Evolutionary conservation across 2,888 invertebrate species (phyloP).

Genomic region (Neocrepidodera transversa): DNA sequence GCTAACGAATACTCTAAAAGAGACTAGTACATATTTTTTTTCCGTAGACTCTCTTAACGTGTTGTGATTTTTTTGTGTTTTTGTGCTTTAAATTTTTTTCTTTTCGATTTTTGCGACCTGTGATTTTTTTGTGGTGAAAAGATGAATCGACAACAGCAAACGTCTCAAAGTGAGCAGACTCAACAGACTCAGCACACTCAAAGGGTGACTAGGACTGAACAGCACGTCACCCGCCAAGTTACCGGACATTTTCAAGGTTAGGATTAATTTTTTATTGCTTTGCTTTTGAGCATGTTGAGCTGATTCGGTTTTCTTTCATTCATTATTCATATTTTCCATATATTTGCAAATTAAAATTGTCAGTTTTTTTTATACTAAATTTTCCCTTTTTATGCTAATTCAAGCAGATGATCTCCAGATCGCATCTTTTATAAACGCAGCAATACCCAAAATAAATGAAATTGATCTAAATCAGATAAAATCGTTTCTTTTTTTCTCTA

Average conservation of each 20-base stretch:
- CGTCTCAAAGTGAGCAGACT: conserved; percentile 58
- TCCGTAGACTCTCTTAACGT: conserved; percentile 47
- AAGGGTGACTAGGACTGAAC: conserved; percentile 75
- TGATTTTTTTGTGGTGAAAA: conserved; percentile 61
- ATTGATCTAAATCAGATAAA: no score
- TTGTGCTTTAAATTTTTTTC: conserved; percentile 44
- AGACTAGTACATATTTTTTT: conserved; percentile 50
- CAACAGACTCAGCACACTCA: conserved; percentile 63
- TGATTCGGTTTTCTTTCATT: no score
- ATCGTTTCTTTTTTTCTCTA: no score
- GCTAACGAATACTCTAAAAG: conserved; percentile 48
- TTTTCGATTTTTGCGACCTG: conserved; percentile 44
- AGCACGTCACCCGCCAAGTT: conserved; percentile 80
- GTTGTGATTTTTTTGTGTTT: conserved; percentile 56
- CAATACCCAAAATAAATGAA: no score
- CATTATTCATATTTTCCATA: no score
- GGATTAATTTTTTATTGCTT: conserved; percentile 42
- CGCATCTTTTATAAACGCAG: no score
- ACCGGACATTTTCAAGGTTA: conserved; percentile 75
- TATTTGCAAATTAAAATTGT: no score
- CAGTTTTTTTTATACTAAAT: no score
- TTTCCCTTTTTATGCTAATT: no score
- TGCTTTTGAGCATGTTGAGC: conserved; percentile 6
- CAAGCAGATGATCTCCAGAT: no score
- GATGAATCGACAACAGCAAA: conserved; percentile 80